Percentiles rank a stretch among this genome's conserved stretches.
phyloP scores from a whole-genome alignment of 2,888 invertebrate genomes.

The Tetragonisca angustula region DNA sequence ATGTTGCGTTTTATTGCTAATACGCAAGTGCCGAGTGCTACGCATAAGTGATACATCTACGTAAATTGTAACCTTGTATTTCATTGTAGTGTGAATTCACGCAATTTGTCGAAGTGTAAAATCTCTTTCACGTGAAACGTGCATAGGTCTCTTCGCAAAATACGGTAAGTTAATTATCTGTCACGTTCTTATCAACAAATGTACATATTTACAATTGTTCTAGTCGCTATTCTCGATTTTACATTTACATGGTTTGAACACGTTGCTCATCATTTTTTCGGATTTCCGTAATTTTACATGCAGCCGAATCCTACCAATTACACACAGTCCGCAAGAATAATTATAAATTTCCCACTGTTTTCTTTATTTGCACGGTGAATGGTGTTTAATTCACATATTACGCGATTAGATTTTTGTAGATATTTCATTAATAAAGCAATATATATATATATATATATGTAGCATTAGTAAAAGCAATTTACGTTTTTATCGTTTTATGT shows the following conservation, averaged over 20 bases:
- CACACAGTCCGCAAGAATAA: not conserved
- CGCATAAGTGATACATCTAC: not conserved
- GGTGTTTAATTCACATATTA: no score
- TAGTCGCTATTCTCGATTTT: not conserved
- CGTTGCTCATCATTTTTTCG: not conserved
- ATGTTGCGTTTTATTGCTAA: conserved; percentile 11
- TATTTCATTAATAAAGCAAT: no score
- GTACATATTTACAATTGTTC: not conserved
- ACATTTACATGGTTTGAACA: not conserved
- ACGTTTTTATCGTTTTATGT: no score
- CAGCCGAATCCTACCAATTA: not conserved
- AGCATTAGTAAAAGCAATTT: no score
- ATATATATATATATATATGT: no score
- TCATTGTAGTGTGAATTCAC: not conserved
- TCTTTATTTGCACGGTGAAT: not conserved
- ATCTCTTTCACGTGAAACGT: not conserved
- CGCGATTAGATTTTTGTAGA: no score
- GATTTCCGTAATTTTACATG: not conserved
- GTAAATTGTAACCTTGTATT: not conserved
- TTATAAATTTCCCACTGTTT: not conserved
- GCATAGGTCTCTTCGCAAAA: not conserved
- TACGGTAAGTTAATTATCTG: not conserved
- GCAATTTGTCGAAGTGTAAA: conserved; percentile 1
- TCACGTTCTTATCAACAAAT: conserved; percentile 1
- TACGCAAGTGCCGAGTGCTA: no score